Evolutionary conservation across 2,888 invertebrate genomes (phyloP).

Genomic region (Trachelus tabidus): DNA sequence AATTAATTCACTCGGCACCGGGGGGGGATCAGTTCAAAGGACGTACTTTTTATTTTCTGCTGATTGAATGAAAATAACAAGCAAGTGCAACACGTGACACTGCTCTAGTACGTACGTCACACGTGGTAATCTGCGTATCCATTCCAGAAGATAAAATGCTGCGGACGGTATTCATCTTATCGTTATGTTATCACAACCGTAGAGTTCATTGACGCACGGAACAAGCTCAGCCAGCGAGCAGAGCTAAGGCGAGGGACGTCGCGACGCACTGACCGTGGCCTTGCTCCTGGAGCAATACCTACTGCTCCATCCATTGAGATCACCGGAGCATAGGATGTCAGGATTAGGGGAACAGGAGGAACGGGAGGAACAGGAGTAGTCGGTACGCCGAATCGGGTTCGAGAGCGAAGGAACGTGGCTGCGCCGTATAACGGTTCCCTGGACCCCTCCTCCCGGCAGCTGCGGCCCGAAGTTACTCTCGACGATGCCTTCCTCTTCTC

Average conservation of each 20-base stretch:
- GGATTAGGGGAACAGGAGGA: conserved; percentile 31
- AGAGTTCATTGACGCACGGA: not conserved
- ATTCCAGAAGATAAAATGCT: not conserved
- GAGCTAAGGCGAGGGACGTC: conserved; percentile 9
- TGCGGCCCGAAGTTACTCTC: not conserved
- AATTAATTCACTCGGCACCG: not conserved
- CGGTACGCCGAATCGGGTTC: conserved; percentile 27
- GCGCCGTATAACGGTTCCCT: conserved; percentile 55
- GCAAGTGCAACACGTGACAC: not conserved
- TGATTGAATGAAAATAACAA: not conserved
- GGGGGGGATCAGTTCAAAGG: not conserved
- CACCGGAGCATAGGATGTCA: conserved; percentile 16
- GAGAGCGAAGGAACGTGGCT: conserved; percentile 40
- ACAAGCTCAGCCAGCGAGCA: not conserved
- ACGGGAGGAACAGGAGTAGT: not conserved
- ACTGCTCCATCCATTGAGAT: conserved; percentile 50
- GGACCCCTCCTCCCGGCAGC: conserved; percentile 24
- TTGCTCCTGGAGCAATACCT: conserved; percentile 30
- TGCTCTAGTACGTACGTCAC: not conserved
- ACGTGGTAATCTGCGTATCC: not conserved
- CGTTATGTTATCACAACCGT: not conserved
- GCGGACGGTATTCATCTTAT: not conserved
- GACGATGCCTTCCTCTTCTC: not conserved
- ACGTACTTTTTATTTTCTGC: not conserved
- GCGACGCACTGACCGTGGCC: conserved; percentile 48